Base-by-base conservation (phyloP, 2,888 invertebrate genomes). In the Lydus trimaculatus region DNA sequence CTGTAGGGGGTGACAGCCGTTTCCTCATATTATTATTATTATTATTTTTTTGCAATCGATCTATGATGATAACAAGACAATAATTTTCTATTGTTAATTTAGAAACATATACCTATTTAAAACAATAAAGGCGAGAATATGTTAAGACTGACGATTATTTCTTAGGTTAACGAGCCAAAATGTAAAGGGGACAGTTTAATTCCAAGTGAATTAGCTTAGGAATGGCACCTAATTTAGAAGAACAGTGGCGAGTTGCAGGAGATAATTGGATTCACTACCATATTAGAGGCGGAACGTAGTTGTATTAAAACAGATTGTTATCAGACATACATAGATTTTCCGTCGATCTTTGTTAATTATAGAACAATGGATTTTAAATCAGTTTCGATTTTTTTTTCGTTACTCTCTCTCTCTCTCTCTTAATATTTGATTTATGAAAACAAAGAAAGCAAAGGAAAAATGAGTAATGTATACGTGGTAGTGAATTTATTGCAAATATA, bases 221-320 rank as follows among this genome's bases (percentile, higher is more conserved):
- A 81, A 82, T 81, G 78, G 80, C 81, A 76, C 78, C 79, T 82
- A 81, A 82, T 82, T 82, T 79, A 77, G 72, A 76, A 76, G 75
- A 78, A 79, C 75, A 74, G 74, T 78, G 79, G 77, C 77, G 77
- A 79, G 78, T 78, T 76, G 76, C 75, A 79, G 75, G 70, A 76
- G 75, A 81, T 83, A 82, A 83, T 82, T 82, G 81, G 80, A 82
- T 82, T 79, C 79, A 76, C 75, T 75, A 78, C 76, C 78, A 74
- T 78, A 79, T 80, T 81, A 82, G 78, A 77, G 79, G 76, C 79
- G 75, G 76, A 78, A 76, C 78, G 76, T 76, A 72, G 75, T 79
- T 72, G 75, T 79, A 78, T 79, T 77, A 78, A 52, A 80, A 79
- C 77, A 80, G 82, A 82, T 82, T 82, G 81, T 81, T 82, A 82